A percentile compares a stretch with the other conserved stretches of the same genome.
phyloP scores from a whole-genome alignment of 2,113 vertebrate genomes.

The Gallinago media region DNA sequence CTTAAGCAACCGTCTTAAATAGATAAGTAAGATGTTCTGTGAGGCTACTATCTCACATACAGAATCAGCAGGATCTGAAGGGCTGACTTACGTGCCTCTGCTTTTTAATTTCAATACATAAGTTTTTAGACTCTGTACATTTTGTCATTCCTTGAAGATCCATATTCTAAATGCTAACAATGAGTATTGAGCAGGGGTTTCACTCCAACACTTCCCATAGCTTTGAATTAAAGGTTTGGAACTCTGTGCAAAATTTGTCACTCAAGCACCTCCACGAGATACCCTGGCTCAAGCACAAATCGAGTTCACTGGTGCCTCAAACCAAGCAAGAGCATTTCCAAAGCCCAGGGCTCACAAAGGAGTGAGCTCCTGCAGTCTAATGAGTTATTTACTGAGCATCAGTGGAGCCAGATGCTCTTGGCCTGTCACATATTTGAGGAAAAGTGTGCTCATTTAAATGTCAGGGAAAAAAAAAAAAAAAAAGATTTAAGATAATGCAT shows the following conservation, averaged over 20 bases:
- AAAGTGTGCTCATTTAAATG: constrained; percentile 44
- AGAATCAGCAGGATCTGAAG: background rate
- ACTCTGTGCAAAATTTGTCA: background rate
- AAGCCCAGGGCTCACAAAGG: constrained; percentile 17
- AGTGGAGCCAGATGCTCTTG: constrained; percentile 36
- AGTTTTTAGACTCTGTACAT: background rate
- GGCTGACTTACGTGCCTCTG: background rate
- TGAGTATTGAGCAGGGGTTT: background rate
- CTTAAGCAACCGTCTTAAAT: background rate
- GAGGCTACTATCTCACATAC: background rate
- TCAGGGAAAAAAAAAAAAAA: background rate
- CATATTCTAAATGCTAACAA: background rate
- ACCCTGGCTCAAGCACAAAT: background rate
- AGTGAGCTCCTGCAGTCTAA: constrained; percentile 19
- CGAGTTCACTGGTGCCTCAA: background rate
- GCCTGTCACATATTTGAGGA: constrained; percentile 7
- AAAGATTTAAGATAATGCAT: constrained; percentile 57
- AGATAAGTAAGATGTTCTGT: background rate
- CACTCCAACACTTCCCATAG: background rate
- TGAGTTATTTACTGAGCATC: constrained; percentile 21
- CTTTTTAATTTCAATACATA: background rate
- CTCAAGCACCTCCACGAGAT: background rate
- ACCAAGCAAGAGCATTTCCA: background rate
- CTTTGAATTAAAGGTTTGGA: constrained; percentile 9
- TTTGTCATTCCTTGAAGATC: background rate